Evolutionary conservation across 64 coral and sea anemone species (phyloP), one percentile per base, ranked within the genome.

Genomic region (Montipora foliosa): DNA sequence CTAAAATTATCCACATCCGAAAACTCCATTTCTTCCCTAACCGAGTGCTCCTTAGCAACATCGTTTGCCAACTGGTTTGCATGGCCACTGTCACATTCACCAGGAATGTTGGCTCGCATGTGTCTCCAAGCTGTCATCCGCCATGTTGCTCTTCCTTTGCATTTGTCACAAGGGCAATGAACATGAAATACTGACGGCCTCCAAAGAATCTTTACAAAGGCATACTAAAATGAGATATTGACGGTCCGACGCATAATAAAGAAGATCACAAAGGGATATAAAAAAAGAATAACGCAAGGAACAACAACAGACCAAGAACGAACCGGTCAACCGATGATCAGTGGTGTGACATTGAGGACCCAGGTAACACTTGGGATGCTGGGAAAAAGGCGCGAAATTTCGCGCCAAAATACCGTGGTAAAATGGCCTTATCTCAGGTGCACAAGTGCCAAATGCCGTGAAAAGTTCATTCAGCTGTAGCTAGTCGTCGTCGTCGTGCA

Each of bases 161-260:
- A 76, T 57, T 89, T 89, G n/a, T 89, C 87, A 51, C 87, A 89
- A 75, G 73, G 88, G 24, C 88, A 90, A 75, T 79, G 76, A 52
- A 90, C 88, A 79, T 90, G 88, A 90, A 90, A 90, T 79, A 77
- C 78, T 25, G 45, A 25, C 62, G 29, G 88, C 88, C n/a, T 90
- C 88, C 76, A 47, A 19, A 24, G 88, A 78, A 78, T 58, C 55
- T 24, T 62, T 78, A 66, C 88, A 90, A 77, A 78, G 79, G 76
- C 88, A 90, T 78, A 87, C 66, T 45, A 49, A 79, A 79, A 66
- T 66, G 25, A 25, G 61, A 66, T 66, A 66, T 66, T 2, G 61
- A 66, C 5, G 12, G 61, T 66, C 61, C 15, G 61, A 66, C 6
- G 3, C 61, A 66, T 66, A 66, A 66, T 66, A 66, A 37, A 37